Evolutionary conservation across 1,140 invertebrate species (phyloP).

Genomic region (Pemphigus obesinymphae): DNA sequence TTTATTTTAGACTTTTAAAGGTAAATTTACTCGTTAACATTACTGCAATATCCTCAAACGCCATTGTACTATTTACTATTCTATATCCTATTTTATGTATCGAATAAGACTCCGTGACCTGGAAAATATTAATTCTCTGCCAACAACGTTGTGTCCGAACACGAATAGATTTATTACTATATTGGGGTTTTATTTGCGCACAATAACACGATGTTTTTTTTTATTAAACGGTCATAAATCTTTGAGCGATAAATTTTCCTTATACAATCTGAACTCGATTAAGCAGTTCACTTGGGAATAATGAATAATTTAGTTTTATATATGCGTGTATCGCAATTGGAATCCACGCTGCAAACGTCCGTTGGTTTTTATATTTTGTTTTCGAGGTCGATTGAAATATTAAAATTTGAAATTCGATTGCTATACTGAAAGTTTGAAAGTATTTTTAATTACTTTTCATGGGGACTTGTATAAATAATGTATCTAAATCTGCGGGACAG

Average conservation of each 20-base stretch:
- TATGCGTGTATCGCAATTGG: neutral
- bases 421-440: neutral
- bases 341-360: neutral
- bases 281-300: neutral
- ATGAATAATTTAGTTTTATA: neutral
- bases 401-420: neutral
- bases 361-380: neutral
- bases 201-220: neutral
- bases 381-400: neutral
- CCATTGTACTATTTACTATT: too few relatives aligned
- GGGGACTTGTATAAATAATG: neutral
- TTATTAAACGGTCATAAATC: neutral
- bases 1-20: too few relatives aligned
- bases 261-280: neutral
- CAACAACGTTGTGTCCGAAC: neutral
- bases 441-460: neutral
- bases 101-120: too few relatives aligned
- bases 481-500: neutral
- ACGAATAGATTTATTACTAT: neutral
- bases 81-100: too few relatives aligned
- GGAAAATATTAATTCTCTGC: neutral
- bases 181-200: neutral
- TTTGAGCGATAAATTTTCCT: neutral
- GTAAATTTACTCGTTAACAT: too few relatives aligned
- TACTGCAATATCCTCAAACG: too few relatives aligned